Evolutionary conservation across 53 echinoderm and acorn worm genomes (phyloP), one percentile per base, ranked within the genome.

Genomic region (Temnopleurus reevesii): DNA sequence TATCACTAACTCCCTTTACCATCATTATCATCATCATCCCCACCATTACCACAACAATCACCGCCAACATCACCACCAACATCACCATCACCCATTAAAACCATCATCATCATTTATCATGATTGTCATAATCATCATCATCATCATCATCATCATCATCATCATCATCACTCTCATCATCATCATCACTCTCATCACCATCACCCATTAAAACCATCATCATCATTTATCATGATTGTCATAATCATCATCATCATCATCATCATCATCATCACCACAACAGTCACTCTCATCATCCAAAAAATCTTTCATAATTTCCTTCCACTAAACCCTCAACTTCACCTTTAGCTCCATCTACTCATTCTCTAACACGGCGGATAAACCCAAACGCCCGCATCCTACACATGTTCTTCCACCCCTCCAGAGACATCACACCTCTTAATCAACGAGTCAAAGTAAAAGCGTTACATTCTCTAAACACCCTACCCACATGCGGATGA

Each of bases 401-500:
- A 3, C 49, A 46, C 23, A 8, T 47, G 10, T 26, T 49, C 65
- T 4, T 65, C 49, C 4, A 46, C 2, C 19, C 30, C 25, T 79
- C 79, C 19, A 26, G 49, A 41, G 5, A 15, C 5, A 38, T 71
- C 71, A 71, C 71, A 71, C 71, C 71, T 71, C 41, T 12, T 38
- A 38, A 71, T 71, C 71, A 71, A n/a, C 18, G 71, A 71, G 71
- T 41, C 36, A 71, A 7, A 8, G 71, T 41, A 0, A n/a, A 71
- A 71, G 36, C 8, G 71, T 71, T 4, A 71, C 71, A 71, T 71
- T 71, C 71, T 71, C 71, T 71, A 71, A 71, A 71, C 71, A 71
- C n/a, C n/a, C 2, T 4, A 8, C n/a, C 41, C 71, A 71, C 71
- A 41, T 71, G 71, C 21, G 71, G 71, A 7, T n/a, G 71, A 36